A percentile compares a stretch with the other conserved stretches of the same genome.
phyloP scores from a whole-genome alignment of 1,140 invertebrate species.

The Ceratitis capitata region DNA sequence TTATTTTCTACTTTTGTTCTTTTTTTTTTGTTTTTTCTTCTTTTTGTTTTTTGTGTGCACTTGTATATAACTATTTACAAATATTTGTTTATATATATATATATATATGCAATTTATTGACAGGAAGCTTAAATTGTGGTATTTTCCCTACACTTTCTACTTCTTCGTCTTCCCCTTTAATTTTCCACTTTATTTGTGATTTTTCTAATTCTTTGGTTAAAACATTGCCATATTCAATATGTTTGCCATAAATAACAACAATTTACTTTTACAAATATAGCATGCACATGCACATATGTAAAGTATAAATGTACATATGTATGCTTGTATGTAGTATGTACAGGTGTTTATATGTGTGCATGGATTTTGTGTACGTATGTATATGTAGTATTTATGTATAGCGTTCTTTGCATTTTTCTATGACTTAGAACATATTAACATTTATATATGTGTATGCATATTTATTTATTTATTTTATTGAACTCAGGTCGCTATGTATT shows the following conservation, averaged over 20 bases:
- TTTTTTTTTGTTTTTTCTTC: background rate
- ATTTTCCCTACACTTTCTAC: conserved; percentile 1
- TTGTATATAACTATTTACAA: background rate
- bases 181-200: conserved; percentile 5
- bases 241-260: background rate
- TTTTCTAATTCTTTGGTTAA: background rate
- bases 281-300: too few species aligned
- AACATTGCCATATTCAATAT: background rate
- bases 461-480: background rate
- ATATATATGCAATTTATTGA: conserved; percentile 21
- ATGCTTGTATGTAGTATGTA: too few species aligned
- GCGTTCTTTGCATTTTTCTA: too few species aligned
- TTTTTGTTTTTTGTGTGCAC: background rate
- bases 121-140: conserved; percentile 1
- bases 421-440: background rate
- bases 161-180: background rate
- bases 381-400: too few species aligned
- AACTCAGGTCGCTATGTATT: conserved; percentile 29
- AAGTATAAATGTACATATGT: too few species aligned
- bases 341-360: too few species aligned
- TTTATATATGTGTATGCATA: background rate
- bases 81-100: background rate
- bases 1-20: background rate
- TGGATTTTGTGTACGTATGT: too few species aligned
- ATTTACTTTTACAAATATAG: too few species aligned